A percentile compares a stretch with the other conserved stretches of the same genome.
Evolutionary conservation across 2,113 vertebrate genomes (phyloP).

Genomic region (Hemibagrus wyckioides): DNA sequence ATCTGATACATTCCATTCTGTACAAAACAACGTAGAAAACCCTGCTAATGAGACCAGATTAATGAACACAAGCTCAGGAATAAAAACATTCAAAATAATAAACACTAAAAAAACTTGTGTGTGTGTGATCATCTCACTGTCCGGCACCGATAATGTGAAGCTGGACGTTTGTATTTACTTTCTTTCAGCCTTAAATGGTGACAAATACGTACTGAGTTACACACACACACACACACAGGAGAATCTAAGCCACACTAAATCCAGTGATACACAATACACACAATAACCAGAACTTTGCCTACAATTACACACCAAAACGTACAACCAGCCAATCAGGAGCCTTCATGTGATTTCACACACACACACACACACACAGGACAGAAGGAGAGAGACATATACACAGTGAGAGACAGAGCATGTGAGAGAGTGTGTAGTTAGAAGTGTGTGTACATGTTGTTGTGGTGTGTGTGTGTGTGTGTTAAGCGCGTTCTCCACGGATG

Average conservation of each 20-base stretch:
- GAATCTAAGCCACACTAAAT: not conserved
- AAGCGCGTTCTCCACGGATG: constrained; percentile 74
- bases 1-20: constrained; percentile 18
- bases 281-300: constrained; percentile 5
- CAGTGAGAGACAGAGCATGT: not conserved
- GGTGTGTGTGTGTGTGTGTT: not conserved
- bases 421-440: not conserved
- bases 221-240: not conserved
- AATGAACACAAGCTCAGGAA: not conserved
- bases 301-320: not conserved
- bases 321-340: constrained; percentile 29
- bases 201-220: not conserved
- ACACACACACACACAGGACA: constrained; percentile 31
- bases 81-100: not conserved
- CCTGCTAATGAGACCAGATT: constrained; percentile 19
- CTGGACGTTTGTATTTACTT: too few relatives aligned
- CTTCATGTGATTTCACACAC: constrained; percentile 8
- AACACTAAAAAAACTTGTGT: not conserved
- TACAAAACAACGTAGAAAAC: constrained; percentile 52
- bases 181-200: not conserved
- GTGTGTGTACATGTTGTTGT: not conserved
- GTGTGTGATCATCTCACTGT: not conserved
- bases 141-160: not conserved
- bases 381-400: not conserved
- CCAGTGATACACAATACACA: not conserved